Conservation (phyloP, 2,797 vertebrate genomes). For the Anniella stebbinsi region DNA sequence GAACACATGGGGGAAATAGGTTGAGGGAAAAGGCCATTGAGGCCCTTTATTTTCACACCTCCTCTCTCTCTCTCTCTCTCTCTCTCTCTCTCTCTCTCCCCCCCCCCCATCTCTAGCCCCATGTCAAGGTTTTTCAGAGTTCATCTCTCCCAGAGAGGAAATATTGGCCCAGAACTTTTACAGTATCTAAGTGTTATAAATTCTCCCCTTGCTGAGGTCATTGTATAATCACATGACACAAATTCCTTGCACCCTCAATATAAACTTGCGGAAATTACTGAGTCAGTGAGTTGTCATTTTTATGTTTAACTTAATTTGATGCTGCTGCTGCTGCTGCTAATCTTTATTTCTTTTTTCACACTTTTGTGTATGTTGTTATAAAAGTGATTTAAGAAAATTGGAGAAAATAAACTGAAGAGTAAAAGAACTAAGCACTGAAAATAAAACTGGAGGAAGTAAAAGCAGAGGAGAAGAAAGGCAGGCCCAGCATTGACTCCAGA, state of each 20-base stretch:
- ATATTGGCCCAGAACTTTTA: neutral
- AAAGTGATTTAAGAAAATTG: constrained; percentile 9
- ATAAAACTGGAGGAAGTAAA: neutral
- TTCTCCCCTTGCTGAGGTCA: constrained; percentile 12
- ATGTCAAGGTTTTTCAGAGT: neutral
- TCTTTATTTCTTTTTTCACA: neutral
- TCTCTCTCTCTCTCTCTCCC: no score
- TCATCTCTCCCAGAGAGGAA: neutral
- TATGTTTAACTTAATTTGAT: constrained; percentile 4
- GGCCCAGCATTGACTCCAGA: neutral
- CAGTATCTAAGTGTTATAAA: constrained; percentile 10
- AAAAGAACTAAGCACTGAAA: neutral
- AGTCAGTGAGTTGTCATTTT: constrained; percentile 18
- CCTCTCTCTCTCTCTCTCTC: neutral
- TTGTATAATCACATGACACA: constrained; percentile 10
- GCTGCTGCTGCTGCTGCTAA: neutral
- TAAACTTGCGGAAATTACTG: constrained; percentile 13
- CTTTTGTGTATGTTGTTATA: neutral
- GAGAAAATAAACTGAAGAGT: neutral
- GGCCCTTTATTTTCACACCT: no score
- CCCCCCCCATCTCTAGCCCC: no score
- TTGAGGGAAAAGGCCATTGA: neutral
- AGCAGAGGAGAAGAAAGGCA: neutral
- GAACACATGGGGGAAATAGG: neutral
- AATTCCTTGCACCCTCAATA: neutral